A percentile compares a stretch with the other conserved stretches of the same genome.
These are phyloP conservation scores for Eulithis testata DNA, from an alignment of 2,888 invertebrate species.

Conservation along the genomic window DNA sequence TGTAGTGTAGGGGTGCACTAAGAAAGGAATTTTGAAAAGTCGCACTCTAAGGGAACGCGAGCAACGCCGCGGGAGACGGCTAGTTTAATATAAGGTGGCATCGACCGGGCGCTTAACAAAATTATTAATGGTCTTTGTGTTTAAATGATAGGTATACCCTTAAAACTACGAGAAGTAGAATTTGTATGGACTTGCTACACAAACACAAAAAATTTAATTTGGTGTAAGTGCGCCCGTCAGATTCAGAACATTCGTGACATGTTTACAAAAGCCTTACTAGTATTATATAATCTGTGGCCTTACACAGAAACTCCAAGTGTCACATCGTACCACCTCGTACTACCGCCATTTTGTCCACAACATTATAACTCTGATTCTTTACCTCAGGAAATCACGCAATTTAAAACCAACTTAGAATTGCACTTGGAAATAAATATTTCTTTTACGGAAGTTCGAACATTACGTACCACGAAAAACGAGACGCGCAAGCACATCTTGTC, in stretches of 20 bases:
- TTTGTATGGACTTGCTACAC: not conserved
- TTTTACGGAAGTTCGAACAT: constrained; percentile 1
- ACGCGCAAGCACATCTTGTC: too few species aligned
- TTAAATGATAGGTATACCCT: too few species aligned
- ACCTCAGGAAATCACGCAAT: constrained; percentile 28
- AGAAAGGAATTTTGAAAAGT: too few species aligned
- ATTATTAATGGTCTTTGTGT: too few species aligned
- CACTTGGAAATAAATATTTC: constrained; percentile 17
- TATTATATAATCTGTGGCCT: too few species aligned
- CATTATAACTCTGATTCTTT: constrained; percentile 27
- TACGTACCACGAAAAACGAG: too few species aligned
- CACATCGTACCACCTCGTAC: constrained; percentile 30
- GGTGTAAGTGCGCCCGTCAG: not conserved
- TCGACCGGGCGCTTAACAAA: too few species aligned
- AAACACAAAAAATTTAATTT: not conserved
- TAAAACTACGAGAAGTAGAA: too few species aligned
- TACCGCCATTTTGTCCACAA: constrained; percentile 22
- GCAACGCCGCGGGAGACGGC: too few species aligned
- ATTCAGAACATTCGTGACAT: constrained; percentile 8
- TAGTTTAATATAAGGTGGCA: too few species aligned
- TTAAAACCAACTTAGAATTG: constrained; percentile 23
- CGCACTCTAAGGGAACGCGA: too few species aligned
- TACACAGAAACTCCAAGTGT: constrained; percentile 17
- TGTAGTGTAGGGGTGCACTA: too few species aligned
- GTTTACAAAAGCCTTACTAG: constrained; percentile 12